Evolutionary conservation across 1,140 invertebrate genomes (phyloP).

Genomic region (Drosophila kanapiae): DNA sequence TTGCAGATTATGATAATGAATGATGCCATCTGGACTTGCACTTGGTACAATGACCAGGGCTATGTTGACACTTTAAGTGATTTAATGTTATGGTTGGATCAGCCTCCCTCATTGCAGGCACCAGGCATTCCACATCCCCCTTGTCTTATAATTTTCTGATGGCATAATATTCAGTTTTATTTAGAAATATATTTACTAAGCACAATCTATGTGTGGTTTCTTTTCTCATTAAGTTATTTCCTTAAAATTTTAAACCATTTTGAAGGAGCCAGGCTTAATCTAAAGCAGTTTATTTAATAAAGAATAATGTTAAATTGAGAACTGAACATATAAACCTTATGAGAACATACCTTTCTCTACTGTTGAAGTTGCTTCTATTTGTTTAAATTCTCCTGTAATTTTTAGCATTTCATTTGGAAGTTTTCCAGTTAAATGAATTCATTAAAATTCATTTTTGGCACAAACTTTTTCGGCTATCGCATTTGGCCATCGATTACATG

Average conservation of each 20-base stretch:
- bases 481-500: neutral
- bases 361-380: neutral
- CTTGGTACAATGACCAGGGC: constrained; percentile 71
- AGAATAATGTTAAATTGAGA: no score
- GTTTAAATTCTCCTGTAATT: neutral
- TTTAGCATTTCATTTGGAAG: neutral
- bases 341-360: no score
- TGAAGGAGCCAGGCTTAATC: neutral
- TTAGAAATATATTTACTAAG: neutral
- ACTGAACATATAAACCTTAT: no score
- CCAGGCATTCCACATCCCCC: neutral
- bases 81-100: constrained; percentile 81
- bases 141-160: neutral
- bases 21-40: constrained; percentile 80
- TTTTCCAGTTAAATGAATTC: constrained; percentile 16
- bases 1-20: constrained; percentile 85
- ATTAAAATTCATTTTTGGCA: constrained; percentile 21
- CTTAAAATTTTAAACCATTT: no score
- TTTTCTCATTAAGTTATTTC: neutral
- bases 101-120: constrained; percentile 9
- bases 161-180: neutral
- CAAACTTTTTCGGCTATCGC: constrained; percentile 7
- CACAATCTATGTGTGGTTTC: neutral
- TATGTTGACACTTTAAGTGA: constrained; percentile 84
- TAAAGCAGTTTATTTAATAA: neutral